Percentiles rank a stretch among this genome's conserved stretches.
These are phyloP conservation scores for Clamator glandarius DNA, from an alignment of 2,797 vertebrate species.

Conservation along the genomic window DNA sequence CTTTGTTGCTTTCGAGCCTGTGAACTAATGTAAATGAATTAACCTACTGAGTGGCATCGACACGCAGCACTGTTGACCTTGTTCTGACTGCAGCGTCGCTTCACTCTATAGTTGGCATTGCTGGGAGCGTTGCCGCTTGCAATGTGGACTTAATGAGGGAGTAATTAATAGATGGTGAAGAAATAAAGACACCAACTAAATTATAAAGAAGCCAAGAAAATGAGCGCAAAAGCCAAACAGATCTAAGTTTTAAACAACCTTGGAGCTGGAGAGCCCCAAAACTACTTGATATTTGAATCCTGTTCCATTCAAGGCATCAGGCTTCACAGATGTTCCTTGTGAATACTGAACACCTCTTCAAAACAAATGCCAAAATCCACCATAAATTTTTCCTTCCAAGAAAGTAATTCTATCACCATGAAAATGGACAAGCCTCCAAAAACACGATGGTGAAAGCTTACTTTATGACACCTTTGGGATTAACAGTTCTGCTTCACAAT, in stretches of 20 bases:
- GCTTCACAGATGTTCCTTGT: neutral
- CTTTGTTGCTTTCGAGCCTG: neutral
- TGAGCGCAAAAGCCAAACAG: neutral
- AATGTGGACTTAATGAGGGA: neutral
- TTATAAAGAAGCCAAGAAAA: neutral
- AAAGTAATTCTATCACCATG: neutral
- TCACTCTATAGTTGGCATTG: neutral
- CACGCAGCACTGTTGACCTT: neutral
- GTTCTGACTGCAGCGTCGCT: neutral
- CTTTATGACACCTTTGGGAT: neutral
- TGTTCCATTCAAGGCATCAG: neutral
- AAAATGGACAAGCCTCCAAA: neutral
- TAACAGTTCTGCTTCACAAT: neutral
- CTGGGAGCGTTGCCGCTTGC: neutral
- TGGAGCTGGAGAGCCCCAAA: no score
- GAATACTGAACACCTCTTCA: neutral
- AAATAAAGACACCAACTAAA: neutral
- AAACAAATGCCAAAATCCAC: neutral
- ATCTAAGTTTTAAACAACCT: neutral
- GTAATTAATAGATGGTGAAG: neutral
- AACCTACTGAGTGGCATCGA: neutral
- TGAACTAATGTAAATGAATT: constrained; percentile 5
- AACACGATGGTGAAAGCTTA: neutral
- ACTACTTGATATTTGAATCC: neutral
- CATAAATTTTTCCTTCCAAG: neutral